Conservation (phyloP, 2,888 invertebrate genomes). For the Bedellia somnulentella region DNA sequence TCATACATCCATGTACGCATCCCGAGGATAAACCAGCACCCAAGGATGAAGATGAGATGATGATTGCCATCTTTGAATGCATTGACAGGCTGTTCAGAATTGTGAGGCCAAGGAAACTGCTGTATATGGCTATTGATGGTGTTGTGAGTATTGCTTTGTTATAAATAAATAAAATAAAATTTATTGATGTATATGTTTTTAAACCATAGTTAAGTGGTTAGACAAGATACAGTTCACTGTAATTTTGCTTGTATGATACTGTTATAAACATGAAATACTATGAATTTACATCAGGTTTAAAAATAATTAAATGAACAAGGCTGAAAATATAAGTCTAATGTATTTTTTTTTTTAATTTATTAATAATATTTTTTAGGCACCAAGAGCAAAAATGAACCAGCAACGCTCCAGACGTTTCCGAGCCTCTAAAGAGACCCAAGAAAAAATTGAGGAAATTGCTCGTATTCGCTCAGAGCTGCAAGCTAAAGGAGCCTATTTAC, state of each 20-base stretch:
- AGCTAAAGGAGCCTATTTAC: slow-evolving; percentile 73
- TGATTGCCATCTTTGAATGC: slow-evolving; percentile 98
- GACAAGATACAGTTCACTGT: too few species aligned
- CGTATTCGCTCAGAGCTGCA: slow-evolving; percentile 75
- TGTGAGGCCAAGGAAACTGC: slow-evolving; percentile 85
- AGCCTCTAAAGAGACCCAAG: slow-evolving; percentile 91
- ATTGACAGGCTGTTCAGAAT: slow-evolving; percentile 94
- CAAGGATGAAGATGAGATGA: slow-evolving; percentile 99
- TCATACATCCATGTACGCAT: slow-evolving; percentile 99
- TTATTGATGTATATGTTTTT: too few species aligned
- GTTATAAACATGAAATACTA: too few species aligned
- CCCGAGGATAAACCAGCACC: slow-evolving; percentile 98
- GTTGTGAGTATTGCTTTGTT: slow-evolving; percentile 65
- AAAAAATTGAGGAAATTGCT: slow-evolving; percentile 85
- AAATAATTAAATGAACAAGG: too few species aligned
- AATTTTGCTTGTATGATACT: too few species aligned
- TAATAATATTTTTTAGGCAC: too few species aligned
- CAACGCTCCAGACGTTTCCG: slow-evolving; percentile 95
- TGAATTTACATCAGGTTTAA: too few species aligned
- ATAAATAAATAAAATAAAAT: background rate
- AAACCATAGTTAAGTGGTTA: too few species aligned
- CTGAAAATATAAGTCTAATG: too few species aligned
- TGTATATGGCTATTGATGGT: slow-evolving; percentile 99
- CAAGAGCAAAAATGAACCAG: slow-evolving; percentile 99
- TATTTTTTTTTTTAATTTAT: too few species aligned